These are phyloP conservation scores for Hystrix brachyura DNA, from an alignment of 2,113 vertebrate genomes.

Conservation along the genomic window DNA sequence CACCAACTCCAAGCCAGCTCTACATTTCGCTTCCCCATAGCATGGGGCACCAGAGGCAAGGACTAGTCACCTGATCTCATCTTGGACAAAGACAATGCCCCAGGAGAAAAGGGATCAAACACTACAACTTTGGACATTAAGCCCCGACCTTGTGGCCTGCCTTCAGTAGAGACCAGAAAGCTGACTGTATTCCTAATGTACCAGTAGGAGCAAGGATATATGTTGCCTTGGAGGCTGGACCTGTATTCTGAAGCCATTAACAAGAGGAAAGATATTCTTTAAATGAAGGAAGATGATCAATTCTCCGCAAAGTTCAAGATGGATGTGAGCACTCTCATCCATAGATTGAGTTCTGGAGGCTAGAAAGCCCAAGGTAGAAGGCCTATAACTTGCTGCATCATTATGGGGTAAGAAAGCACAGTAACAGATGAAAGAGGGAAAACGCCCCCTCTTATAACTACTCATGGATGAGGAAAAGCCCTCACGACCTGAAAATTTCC, in stretches of 20 bases:
- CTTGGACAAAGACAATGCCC: not conserved
- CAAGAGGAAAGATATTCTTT: not conserved
- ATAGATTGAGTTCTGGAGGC: not conserved
- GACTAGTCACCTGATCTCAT: not conserved
- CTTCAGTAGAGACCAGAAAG: not conserved
- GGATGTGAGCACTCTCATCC: not conserved
- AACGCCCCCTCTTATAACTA: not conserved
- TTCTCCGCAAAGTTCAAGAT: not conserved
- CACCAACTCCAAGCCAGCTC: not conserved
- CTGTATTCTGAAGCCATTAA: not conserved
- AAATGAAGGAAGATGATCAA: not conserved
- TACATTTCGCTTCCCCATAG: not conserved
- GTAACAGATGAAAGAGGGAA: too few relatives aligned
- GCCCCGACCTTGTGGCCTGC: not conserved
- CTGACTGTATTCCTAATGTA: not conserved
- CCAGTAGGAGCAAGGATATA: not conserved
- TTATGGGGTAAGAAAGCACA: not conserved
- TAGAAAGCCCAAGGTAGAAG: not conserved
- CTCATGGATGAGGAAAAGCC: too few relatives aligned
- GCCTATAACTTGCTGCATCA: not conserved
- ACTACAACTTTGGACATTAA: not conserved
- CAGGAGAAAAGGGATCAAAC: not conserved
- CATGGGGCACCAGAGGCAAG: not conserved
- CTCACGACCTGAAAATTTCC: not conserved
- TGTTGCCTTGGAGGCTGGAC: not conserved